A percentile compares a stretch with the other conserved stretches of the same genome.
phyloP scores from a whole-genome alignment of 2,113 vertebrate genomes.

The Urocitellus parryii region DNA sequence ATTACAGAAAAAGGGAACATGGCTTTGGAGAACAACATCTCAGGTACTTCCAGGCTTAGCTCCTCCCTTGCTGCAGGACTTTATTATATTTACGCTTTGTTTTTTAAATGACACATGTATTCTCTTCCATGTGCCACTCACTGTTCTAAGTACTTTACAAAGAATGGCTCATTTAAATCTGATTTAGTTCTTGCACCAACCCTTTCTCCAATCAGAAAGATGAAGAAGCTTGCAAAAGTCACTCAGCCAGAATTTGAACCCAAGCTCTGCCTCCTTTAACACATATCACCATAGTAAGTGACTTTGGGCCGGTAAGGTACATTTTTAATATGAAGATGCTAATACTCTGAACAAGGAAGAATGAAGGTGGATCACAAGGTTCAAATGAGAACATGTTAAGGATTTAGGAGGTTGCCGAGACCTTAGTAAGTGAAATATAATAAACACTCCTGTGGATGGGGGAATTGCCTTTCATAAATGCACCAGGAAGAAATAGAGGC shows the following conservation, averaged over 20 bases:
- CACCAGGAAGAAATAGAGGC: neutral
- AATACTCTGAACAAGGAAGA: neutral
- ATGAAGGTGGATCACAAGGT: neutral
- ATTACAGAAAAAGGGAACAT: neutral
- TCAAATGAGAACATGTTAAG: conserved; percentile 10
- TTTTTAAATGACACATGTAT: neutral
- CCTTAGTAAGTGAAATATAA: neutral
- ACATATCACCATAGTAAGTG: neutral
- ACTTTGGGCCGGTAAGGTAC: neutral
- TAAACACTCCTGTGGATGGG: neutral
- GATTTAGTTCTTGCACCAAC: neutral
- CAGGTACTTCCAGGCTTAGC: neutral
- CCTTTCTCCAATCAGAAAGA: neutral
- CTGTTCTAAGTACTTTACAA: neutral
- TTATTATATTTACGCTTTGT: neutral
- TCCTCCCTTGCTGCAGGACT: neutral
- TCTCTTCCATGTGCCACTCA: neutral
- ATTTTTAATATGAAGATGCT: neutral
- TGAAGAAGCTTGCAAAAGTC: neutral
- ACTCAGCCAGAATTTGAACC: neutral
- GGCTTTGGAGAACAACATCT: neutral
- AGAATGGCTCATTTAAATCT: neutral
- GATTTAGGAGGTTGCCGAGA: neutral
- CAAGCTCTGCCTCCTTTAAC: neutral
- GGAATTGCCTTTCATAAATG: neutral